Evolutionary conservation across 2,888 invertebrate species (phyloP), one percentile per base, ranked within the genome.

Genomic region (Camptogramma bilineatum): DNA sequence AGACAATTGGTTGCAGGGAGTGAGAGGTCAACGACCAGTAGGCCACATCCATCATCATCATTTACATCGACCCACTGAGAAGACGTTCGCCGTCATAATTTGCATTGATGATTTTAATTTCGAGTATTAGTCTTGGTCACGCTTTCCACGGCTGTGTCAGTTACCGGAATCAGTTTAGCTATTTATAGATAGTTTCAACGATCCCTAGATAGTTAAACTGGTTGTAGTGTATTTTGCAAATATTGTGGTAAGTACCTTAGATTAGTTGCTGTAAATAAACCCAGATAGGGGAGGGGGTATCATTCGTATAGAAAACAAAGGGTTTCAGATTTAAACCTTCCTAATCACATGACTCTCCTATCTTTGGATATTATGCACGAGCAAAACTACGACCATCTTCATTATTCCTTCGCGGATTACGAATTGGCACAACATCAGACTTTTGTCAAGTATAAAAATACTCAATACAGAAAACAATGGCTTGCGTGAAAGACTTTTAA

Each of bases 401-500:
- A 34, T 39, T 13, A 39, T 13, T 39, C 10, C 13, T 13, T 39
- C 13, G 2, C 34, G 3, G 3, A 4, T 4, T 39, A 39, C 28
- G 13, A 39, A 13, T 39, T 13, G 13, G 13, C 34, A 39, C 34
- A 34, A 10, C 34, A 13, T 13, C 34, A 39, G 13, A 39, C 13
- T 1, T 39, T 10, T 13, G 7, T 39, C 34, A 39, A 39, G 3
- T 13, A 39, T 28, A 8, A 8, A 28, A 28, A 13, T 28, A 39
- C 13, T 39, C 13, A 39, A 39, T 3, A 39, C 34, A 39, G 34
- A 39, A 39, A 13, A 39, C 34, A 39, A 39, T 39, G 13, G 34
- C 34, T 53, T 48, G 52, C 60, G 53, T 47, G 59, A 31, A 10
- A 48, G 47, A 52, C 48, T 18, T 39, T 53, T 17, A 7, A 44